Base-by-base conservation (phyloP, 2,113 vertebrate species). In the Boulengeromyrus knoepffleri region DNA sequence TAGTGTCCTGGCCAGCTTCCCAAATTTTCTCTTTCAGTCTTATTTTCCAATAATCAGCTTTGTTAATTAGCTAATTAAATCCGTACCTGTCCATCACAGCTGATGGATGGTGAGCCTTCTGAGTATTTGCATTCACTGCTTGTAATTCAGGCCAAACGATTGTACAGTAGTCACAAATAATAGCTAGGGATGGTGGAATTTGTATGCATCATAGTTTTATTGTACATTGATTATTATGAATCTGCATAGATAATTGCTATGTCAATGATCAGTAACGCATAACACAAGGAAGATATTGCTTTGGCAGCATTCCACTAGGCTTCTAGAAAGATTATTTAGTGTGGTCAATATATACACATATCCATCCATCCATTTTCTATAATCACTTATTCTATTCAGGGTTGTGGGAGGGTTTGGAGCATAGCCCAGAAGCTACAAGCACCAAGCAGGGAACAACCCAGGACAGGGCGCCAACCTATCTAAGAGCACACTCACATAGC, bases 41-140 rank as follows among this genome's bases (percentile, higher is more conserved):
- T 50, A 47, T 87, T 53, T 87, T 85, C 83, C 46, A 87, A 87
- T 46, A 85, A 47, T 85, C 83, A n/a, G 83, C 83, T 87, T 87
- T 50, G n/a, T 53, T 53, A 87, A 53, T 50, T 50, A 49, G 42
- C 47, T 87, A 87, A 87, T 87, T 52, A 87, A 87, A 52, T 87
- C 85, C 49, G 12, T 87, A 87, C 47, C 27, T 87, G 85, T 36
- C 49, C 85, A 52, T 53, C 49, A 47, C 27, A 31, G 49, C 49
- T 52, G 47, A 87, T 87, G 85, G 27, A 50, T 87, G 85, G 85
- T 52, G 7, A 87, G 24, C 49, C 45, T 46, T 85, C 45, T 47
- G 45, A 52, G 42, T 36, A 87, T 52, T 31, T 87, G 49, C 49
- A 36, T 88, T 42, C 31, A 21, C 21, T 24, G 15, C 36, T 62